Conservation (phyloP, 1,140 invertebrate species). For the Aphaenogaster rudis region DNA sequence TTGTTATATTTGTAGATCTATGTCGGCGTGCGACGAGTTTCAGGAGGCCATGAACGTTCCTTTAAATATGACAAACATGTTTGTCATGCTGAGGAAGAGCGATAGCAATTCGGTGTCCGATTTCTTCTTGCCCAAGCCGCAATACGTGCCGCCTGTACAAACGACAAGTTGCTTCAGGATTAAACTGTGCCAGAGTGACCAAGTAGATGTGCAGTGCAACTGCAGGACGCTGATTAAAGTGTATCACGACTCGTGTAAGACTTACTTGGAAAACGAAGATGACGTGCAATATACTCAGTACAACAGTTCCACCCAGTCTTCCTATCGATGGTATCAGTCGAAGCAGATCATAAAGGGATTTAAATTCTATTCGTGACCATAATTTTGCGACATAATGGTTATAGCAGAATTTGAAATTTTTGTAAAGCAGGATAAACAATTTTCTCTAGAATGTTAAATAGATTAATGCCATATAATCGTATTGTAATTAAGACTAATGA, state of each 20-base stretch:
- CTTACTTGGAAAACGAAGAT: slow-evolving; percentile 41
- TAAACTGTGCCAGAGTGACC: slow-evolving; percentile 77
- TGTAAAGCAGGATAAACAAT: neutral
- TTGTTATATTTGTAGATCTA: slow-evolving; percentile 77
- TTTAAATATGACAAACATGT: slow-evolving; percentile 82
- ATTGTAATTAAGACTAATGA: slow-evolving; percentile 32
- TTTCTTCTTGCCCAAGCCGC: slow-evolving; percentile 84
- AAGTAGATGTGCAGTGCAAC: slow-evolving; percentile 73
- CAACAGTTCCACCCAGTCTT: slow-evolving; percentile 60
- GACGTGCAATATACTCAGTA: slow-evolving; percentile 40
- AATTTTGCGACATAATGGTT: slow-evolving; percentile 32
- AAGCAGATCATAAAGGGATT: slow-evolving; percentile 84
- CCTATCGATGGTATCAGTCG: slow-evolving; percentile 84
- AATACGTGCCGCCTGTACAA: slow-evolving; percentile 73
- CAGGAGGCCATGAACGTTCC: slow-evolving; percentile 82
- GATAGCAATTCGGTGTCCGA: slow-evolving; percentile 79
- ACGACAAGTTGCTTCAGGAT: slow-evolving; percentile 77
- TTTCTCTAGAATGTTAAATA: slow-evolving; percentile 16
- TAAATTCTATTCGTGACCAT: slow-evolving; percentile 80
- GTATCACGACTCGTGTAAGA: slow-evolving; percentile 76
- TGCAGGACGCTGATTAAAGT: slow-evolving; percentile 79
- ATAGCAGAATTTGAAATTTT: slow-evolving; percentile 44
- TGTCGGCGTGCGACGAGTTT: slow-evolving; percentile 82
- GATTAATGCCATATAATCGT: slow-evolving; percentile 8
- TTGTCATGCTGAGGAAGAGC: slow-evolving; percentile 82